These are phyloP conservation scores for Mormyrus lacerda DNA, from an alignment of 2,113 vertebrate species.

Conservation along the genomic window DNA sequence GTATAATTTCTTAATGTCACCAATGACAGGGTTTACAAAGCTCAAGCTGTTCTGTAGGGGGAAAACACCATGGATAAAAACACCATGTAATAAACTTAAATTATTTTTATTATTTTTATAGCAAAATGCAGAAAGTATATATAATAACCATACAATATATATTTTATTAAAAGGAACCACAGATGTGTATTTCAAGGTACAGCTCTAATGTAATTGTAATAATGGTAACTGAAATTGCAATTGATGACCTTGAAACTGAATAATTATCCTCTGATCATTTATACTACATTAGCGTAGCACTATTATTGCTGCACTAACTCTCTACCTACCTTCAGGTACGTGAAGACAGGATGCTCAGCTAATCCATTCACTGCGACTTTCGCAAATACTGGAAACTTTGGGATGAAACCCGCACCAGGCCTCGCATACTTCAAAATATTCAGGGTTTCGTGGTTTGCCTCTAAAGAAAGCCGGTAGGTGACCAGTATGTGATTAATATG, in stretches of 20 bases:
- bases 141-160: background rate
- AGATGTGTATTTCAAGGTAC: background rate
- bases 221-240: background rate
- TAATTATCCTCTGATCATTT: background rate
- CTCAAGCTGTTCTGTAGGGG: slow-evolving; percentile 49
- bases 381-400: slow-evolving; percentile 63
- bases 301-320: background rate
- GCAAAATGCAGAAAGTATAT: background rate
- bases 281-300: background rate
- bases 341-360: slow-evolving; percentile 60
- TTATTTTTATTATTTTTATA: background rate
- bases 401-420: slow-evolving; percentile 61
- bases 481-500: background rate
- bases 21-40: slow-evolving; percentile 63
- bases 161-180: background rate
- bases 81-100: background rate
- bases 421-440: slow-evolving; percentile 59
- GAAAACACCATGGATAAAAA: background rate
- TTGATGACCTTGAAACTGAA: background rate
- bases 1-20: slow-evolving; percentile 61
- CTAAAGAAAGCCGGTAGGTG: slow-evolving; percentile 35
- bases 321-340: slow-evolving; percentile 60
- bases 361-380: slow-evolving; percentile 66
- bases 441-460: slow-evolving; percentile 61
- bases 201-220: background rate